These are phyloP conservation scores for Pantelozetes paolii DNA, from an alignment of 2,888 invertebrate genomes.

Conservation along the genomic window DNA sequence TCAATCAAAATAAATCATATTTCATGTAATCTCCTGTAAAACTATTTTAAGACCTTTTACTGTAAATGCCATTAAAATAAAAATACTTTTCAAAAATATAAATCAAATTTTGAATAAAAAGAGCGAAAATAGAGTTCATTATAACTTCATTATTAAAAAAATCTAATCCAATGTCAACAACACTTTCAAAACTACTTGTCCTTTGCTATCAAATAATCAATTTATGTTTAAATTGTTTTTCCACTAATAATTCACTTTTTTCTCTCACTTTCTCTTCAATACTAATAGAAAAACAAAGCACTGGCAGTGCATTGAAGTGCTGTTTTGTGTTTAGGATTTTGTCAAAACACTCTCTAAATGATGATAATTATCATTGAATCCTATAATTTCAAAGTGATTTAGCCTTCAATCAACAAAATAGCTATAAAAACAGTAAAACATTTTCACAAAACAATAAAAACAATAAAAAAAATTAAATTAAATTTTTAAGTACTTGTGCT, in stretches of 20 bases:
- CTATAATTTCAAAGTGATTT: too few relatives aligned
- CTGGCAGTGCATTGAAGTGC: too few relatives aligned
- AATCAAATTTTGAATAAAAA: neutral
- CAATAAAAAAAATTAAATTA: neutral
- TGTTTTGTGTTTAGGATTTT: too few relatives aligned
- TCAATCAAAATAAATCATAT: neutral
- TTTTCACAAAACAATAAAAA: neutral
- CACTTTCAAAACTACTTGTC: neutral
- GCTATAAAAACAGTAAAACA: too few relatives aligned
- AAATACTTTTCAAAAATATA: too few relatives aligned
- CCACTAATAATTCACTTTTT: neutral
- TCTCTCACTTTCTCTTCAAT: neutral
- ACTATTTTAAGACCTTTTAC: neutral
- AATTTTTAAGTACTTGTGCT: constrained; percentile 49
- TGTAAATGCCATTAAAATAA: too few relatives aligned
- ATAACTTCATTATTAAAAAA: neutral
- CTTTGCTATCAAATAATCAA: constrained; percentile 13
- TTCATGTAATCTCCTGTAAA: neutral
- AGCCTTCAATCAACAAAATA: too few relatives aligned
- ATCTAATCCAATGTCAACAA: constrained; percentile 9
- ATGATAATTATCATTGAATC: too few relatives aligned
- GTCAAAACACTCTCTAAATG: too few relatives aligned
- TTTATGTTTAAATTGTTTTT: neutral
- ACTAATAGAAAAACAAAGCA: too few relatives aligned
- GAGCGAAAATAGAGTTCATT: constrained; percentile 15